These are phyloP conservation scores for Epirrhoe alternata DNA, from an alignment of 2,888 invertebrate genomes.

Conservation along the genomic window DNA sequence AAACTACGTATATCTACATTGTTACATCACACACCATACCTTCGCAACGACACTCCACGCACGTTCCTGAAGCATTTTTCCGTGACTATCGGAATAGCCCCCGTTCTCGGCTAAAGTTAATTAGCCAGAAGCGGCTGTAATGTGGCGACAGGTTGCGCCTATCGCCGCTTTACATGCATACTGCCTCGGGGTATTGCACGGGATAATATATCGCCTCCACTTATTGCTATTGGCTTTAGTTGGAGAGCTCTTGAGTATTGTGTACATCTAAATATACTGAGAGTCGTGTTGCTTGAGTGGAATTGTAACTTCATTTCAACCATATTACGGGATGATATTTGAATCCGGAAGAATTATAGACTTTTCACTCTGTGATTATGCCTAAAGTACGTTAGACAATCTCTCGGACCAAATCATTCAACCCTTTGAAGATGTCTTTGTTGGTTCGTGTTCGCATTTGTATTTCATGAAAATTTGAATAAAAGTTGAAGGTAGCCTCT, in stretches of 20 bases:
- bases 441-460: too few relatives aligned
- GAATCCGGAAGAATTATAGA: too few relatives aligned
- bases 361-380: too few relatives aligned
- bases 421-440: too few relatives aligned
- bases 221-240: conserved; percentile 20
- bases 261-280: not conserved
- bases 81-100: conserved; percentile 1
- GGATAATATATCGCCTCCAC: conserved; percentile 18
- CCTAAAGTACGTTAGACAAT: too few relatives aligned
- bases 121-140: conserved; percentile 34
- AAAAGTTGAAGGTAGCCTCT: too few relatives aligned
- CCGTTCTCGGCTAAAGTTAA: conserved; percentile 31
- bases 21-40: not conserved
- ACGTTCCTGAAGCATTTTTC: conserved; percentile 3
- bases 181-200: conserved; percentile 17
- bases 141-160: conserved; percentile 39
- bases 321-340: too few relatives aligned
- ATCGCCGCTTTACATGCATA: conserved; percentile 35
- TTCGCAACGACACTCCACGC: not conserved
- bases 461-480: too few relatives aligned
- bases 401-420: too few relatives aligned
- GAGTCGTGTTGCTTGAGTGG: too few relatives aligned
- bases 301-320: too few relatives aligned
- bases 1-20: not conserved
- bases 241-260: not conserved